phyloP scores from a whole-genome alignment of 2,113 vertebrate species.

The Triplophysa siluroides region DNA sequence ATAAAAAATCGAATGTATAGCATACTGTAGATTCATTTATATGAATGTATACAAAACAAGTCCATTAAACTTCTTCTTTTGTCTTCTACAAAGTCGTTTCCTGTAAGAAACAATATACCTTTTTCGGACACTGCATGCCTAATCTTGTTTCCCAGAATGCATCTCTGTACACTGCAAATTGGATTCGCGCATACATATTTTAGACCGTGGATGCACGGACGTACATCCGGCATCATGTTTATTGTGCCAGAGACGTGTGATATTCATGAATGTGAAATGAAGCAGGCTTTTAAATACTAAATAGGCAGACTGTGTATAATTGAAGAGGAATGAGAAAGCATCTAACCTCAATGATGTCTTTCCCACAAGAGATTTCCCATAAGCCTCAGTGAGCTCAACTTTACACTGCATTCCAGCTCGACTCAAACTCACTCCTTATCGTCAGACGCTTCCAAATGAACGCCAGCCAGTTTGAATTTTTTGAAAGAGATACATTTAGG shows the following conservation, averaged over 20 bases:
- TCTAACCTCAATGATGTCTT: constrained; percentile 59
- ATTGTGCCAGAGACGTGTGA: constrained; percentile 58
- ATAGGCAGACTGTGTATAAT: constrained; percentile 59
- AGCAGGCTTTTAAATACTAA: constrained; percentile 60
- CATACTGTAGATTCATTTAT: no score
- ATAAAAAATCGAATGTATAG: no score
- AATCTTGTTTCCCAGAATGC: background rate
- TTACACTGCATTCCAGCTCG: constrained; percentile 42
- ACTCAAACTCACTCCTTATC: constrained; percentile 35
- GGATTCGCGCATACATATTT: constrained; percentile 56
- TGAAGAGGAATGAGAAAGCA: constrained; percentile 57
- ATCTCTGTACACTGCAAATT: constrained; percentile 35
- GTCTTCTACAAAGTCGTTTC: background rate
- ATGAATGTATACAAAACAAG: no score
- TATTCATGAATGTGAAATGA: constrained; percentile 61
- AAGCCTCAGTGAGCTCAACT: constrained; percentile 42
- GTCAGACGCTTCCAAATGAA: constrained; percentile 45
- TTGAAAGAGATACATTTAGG: constrained; percentile 46
- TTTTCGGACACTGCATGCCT: background rate
- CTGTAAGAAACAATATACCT: background rate
- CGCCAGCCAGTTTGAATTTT: constrained; percentile 47
- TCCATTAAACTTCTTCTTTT: no score
- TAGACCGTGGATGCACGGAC: constrained; percentile 32
- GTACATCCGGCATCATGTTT: constrained; percentile 49
- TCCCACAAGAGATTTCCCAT: constrained; percentile 54